Conservation (phyloP, 2,797 vertebrate species). For the Molothrus ater region DNA sequence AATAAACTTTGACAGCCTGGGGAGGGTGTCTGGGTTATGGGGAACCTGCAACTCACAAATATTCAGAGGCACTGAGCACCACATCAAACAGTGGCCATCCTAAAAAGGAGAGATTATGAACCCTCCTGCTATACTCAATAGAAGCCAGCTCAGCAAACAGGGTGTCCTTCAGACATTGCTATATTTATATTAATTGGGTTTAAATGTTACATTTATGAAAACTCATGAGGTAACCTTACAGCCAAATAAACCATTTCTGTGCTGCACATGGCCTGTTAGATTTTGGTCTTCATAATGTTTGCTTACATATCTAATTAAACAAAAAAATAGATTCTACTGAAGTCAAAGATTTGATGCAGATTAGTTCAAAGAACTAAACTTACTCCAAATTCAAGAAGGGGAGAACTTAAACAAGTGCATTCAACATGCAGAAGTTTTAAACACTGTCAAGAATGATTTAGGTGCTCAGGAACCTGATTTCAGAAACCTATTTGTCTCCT, state of each 20-base stretch:
- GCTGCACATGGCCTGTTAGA: neutral
- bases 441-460: neutral
- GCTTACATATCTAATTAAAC: neutral
- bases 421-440: conserved; percentile 16
- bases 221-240: neutral
- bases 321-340: neutral
- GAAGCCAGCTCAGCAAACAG: neutral
- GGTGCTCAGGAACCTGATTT: neutral
- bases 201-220: neutral
- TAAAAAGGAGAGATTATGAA: neutral
- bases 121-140: accelerated
- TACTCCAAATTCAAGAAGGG: neutral
- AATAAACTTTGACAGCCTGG: neutral
- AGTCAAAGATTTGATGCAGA: neutral
- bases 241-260: neutral
- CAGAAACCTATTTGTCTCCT: conserved; percentile 6
- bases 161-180: neutral
- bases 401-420: neutral
- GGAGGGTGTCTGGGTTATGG: neutral
- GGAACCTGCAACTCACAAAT: neutral
- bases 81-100: neutral
- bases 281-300: neutral
- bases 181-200: neutral
- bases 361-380: neutral
- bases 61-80: neutral